These are phyloP conservation scores for Adelphocoris suturalis DNA, from an alignment of 2,888 invertebrate species.

Conservation along the genomic window DNA sequence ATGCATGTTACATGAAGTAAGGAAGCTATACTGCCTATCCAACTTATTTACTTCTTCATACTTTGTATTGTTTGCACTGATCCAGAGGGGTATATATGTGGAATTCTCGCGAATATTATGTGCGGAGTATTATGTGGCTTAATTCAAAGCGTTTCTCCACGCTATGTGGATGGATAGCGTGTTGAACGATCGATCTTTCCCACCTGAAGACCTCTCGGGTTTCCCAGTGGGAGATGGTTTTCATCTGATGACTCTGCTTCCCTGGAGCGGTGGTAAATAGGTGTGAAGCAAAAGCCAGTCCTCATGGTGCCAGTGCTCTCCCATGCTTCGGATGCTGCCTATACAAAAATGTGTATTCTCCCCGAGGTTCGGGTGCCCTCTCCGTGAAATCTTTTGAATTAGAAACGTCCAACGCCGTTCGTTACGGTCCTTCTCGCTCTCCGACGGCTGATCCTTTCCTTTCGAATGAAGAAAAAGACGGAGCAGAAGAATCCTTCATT, in stretches of 20 bases:
- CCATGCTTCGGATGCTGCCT: slow-evolving; percentile 28
- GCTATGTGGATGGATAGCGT: slow-evolving; percentile 1
- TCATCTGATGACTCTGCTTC: slow-evolving; percentile 22
- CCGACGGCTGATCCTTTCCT: slow-evolving; percentile 32
- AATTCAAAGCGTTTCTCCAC: neutral
- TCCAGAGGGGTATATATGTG: too few species aligned
- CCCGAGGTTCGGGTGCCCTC: slow-evolving; percentile 38
- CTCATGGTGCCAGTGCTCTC: slow-evolving; percentile 26
- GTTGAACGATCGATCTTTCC: neutral
- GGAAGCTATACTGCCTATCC: too few species aligned
- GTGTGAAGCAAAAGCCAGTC: slow-evolving; percentile 34
- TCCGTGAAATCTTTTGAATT: slow-evolving; percentile 62
- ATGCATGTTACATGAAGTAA: too few species aligned
- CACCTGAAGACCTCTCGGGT: neutral
- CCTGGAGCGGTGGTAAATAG: slow-evolving; percentile 32
- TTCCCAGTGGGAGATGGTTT: neutral
- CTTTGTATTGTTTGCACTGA: too few species aligned
- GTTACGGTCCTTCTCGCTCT: slow-evolving; percentile 39
- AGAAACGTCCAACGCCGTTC: slow-evolving; percentile 58
- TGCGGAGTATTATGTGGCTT: neutral
- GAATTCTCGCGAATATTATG: too few species aligned
- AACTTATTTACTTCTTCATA: too few species aligned
- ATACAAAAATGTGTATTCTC: slow-evolving; percentile 41
- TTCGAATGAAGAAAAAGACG: neutral
- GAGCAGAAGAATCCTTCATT: slow-evolving; percentile 32